Percentiles rank a stretch among this genome's conserved stretches.
These are phyloP conservation scores for Cossypha caffra DNA, from an alignment of 2,797 vertebrate species.

Conservation along the genomic window DNA sequence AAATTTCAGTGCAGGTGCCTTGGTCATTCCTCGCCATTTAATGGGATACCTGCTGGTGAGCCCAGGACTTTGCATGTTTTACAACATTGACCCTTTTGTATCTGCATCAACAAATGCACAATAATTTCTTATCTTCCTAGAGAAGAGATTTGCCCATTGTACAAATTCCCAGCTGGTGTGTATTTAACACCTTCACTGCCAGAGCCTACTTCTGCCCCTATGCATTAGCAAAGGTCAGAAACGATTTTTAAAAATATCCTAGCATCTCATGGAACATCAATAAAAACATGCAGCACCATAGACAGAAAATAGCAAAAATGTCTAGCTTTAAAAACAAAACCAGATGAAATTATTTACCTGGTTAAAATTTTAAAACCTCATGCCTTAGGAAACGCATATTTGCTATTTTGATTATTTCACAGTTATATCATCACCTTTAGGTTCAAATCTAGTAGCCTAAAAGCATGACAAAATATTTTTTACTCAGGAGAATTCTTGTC, in stretches of 20 bases:
- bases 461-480: background rate
- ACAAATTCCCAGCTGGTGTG: background rate
- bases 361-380: background rate
- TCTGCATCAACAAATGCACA: background rate
- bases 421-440: background rate
- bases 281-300: background rate
- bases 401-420: background rate
- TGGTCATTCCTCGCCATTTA: background rate
- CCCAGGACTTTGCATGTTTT: background rate
- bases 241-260: fast-evolving
- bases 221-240: background rate
- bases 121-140: background rate
- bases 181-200: background rate
- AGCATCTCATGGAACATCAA: background rate
- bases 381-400: background rate
- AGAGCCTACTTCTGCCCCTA: background rate
- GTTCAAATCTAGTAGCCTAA: background rate
- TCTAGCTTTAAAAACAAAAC: background rate
- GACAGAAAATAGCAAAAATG: background rate
- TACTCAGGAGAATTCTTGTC: background rate
- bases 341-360: background rate
- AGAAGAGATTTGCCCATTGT: background rate
- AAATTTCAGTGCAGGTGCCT: background rate
- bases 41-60: background rate
- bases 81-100: background rate